phyloP scores from a whole-genome alignment of 2,797 vertebrate species.

The Picus viridis region DNA sequence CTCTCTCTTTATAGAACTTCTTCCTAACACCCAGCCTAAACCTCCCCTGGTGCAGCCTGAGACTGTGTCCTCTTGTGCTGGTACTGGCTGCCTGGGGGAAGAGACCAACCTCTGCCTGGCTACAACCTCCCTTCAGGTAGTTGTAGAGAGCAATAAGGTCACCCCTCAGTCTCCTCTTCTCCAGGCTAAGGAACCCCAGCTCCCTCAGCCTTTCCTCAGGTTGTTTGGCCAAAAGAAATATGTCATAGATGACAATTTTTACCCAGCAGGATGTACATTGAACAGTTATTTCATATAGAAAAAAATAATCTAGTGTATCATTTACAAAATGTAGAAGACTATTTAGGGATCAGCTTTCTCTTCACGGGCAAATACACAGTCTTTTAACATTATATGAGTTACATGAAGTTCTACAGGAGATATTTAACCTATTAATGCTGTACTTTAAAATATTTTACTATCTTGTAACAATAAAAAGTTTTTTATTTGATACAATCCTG shows the following conservation, averaged over 20 bases:
- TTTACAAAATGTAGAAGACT: background rate
- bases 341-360: background rate
- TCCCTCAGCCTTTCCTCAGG: no score
- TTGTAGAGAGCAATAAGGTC: no score
- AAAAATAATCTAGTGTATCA: background rate
- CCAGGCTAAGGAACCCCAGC: no score
- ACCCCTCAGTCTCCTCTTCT: no score
- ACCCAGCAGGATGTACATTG: background rate
- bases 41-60: no score
- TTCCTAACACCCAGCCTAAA: no score
- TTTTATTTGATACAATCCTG: background rate
- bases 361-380: background rate
- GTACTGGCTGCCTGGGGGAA: no score
- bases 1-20: no score
- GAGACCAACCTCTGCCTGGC: no score
- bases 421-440: background rate
- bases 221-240: background rate
- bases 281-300: background rate
- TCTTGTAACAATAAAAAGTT: background rate
- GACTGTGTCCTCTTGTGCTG: no score
- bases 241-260: background rate
- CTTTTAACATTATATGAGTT: background rate
- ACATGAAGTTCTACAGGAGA: background rate
- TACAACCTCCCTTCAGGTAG: no score
- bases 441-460: background rate